Conservation (phyloP, 2,888 invertebrate species). For the Conomelus anceps region DNA sequence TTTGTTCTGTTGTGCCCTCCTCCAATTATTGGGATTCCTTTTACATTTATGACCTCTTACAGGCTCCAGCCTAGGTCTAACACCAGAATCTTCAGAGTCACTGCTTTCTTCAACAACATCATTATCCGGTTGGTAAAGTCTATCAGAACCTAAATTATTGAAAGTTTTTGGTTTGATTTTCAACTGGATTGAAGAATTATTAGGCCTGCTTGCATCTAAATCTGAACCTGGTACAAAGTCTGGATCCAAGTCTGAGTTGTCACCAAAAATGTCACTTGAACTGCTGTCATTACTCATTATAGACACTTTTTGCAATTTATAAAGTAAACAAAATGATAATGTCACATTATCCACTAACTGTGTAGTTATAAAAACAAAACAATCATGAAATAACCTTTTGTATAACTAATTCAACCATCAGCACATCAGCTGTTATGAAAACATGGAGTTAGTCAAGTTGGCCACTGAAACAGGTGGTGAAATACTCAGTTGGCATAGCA, state of each 20-base stretch:
- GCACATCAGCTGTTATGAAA: not conserved
- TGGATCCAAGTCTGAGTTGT: conserved; percentile 16
- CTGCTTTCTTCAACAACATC: conserved; percentile 10
- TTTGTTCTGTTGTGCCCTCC: not conserved
- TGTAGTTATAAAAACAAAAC: not conserved
- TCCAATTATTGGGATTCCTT: not conserved
- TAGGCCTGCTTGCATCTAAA: conserved; percentile 3
- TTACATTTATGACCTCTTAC: conserved; percentile 6
- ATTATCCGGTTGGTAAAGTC: not conserved
- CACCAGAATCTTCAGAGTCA: conserved; percentile 14
- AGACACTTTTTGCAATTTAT: not conserved
- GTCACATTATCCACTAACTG: not conserved
- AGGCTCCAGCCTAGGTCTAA: conserved; percentile 5
- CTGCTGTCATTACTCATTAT: conserved; percentile 13
- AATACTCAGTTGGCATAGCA: conserved; percentile 7
- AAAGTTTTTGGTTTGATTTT: conserved; percentile 1
- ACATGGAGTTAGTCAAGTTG: conserved; percentile 7
- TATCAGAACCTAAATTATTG: not conserved
- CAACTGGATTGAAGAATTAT: not conserved
- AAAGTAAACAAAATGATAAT: not conserved
- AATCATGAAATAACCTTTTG: not conserved
- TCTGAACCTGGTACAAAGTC: conserved; percentile 17
- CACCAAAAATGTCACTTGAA: conserved; percentile 15
- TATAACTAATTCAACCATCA: not conserved
- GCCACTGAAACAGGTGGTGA: conserved; percentile 5